phyloP scores from a whole-genome alignment of 2,888 invertebrate genomes.

The Apamea sordens region DNA sequence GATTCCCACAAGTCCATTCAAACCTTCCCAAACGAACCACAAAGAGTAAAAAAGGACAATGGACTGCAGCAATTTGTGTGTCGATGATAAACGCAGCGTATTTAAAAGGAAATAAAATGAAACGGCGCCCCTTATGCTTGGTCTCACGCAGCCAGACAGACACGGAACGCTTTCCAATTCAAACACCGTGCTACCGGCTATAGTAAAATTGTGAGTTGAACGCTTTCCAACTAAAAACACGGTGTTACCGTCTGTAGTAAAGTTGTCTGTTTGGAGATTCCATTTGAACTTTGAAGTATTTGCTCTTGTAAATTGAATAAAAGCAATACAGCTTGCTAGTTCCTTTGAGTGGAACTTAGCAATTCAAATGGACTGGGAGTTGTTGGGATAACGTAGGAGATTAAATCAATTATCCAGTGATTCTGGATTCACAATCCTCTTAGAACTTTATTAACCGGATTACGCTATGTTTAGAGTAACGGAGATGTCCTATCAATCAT shows the following conservation, averaged over 20 bases:
- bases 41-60: constrained; percentile 56
- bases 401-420: constrained; percentile 44
- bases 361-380: constrained; percentile 48
- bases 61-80: constrained; percentile 55
- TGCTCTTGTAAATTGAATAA: constrained; percentile 54
- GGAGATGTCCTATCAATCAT: background rate
- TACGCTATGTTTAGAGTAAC: background rate
- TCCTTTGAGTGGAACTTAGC: constrained; percentile 36
- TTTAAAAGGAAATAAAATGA: constrained; percentile 66
- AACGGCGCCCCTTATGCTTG: constrained; percentile 37
- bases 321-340: constrained; percentile 36
- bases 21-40: constrained; percentile 36
- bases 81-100: constrained; percentile 59
- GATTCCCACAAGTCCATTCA: constrained; percentile 59
- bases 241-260: constrained; percentile 13
- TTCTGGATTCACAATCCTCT: constrained; percentile 32
- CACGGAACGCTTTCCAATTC: constrained; percentile 50
- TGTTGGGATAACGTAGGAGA: constrained; percentile 27
- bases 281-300: constrained; percentile 45
- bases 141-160: constrained; percentile 55
- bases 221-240: constrained; percentile 49
- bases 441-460: constrained; percentile 17
- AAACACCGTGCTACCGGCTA: constrained; percentile 15
- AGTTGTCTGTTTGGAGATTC: constrained; percentile 45
- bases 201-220: constrained; percentile 7